Conservation (phyloP, 1,140 invertebrate genomes). For the Hypothenemus hampei region DNA sequence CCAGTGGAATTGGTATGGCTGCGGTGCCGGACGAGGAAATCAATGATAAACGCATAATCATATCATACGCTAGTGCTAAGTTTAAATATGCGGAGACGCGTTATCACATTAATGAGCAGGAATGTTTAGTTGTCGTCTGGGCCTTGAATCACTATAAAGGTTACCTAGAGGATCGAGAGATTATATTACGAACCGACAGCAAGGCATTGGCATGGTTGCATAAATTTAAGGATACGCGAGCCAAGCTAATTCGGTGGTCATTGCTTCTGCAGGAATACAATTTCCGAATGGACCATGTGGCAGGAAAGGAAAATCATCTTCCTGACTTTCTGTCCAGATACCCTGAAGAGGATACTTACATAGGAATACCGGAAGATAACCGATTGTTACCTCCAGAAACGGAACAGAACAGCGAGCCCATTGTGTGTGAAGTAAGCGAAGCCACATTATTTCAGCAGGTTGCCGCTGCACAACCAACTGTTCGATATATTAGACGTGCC, state of each 20-base stretch:
- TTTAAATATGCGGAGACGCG: constrained; percentile 1
- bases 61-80: constrained; percentile 24
- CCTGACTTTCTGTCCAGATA: constrained; percentile 27
- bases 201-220: constrained; percentile 33
- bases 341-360: neutral
- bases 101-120: constrained; percentile 39
- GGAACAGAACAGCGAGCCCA: too few relatives aligned
- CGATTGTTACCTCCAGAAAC: neutral
- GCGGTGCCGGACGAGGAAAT: constrained; percentile 34
- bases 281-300: constrained; percentile 29
- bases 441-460: too few relatives aligned
- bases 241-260: constrained; percentile 38
- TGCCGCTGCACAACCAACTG: too few relatives aligned
- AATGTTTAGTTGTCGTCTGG: constrained; percentile 47
- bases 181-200: constrained; percentile 19
- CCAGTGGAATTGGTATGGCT: constrained; percentile 30
- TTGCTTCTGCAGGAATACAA: constrained; percentile 32
- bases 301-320: constrained; percentile 32
- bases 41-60: constrained; percentile 6
- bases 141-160: constrained; percentile 41
- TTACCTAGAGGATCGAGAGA: constrained; percentile 33
- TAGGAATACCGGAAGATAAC: neutral
- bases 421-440: too few relatives aligned
- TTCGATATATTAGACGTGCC: too few relatives aligned
- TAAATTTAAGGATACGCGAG: constrained; percentile 22